A percentile compares a stretch with the other conserved stretches of the same genome.
phyloP scores from a whole-genome alignment of 2,888 invertebrate species.

The Ephialtes manifestator region DNA sequence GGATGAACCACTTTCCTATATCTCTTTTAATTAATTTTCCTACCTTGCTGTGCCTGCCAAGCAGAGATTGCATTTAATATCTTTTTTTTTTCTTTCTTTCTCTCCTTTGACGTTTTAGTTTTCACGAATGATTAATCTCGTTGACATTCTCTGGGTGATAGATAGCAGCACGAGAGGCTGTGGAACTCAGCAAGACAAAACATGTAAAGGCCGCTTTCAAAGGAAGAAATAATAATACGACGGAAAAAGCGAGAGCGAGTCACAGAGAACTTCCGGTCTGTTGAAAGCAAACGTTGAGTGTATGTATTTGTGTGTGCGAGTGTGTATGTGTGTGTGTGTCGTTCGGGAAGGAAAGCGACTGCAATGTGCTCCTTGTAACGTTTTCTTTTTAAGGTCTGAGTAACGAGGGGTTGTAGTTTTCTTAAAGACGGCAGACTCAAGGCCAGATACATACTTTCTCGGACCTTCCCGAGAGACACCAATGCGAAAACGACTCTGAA shows the following conservation, averaged over 20 bases:
- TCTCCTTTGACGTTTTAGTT: constrained; percentile 43
- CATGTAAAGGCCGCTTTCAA: background rate
- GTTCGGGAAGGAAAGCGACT: constrained; percentile 8
- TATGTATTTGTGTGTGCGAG: no score
- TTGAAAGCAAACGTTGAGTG: background rate
- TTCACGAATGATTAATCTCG: constrained; percentile 56
- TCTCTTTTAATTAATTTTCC: constrained; percentile 64
- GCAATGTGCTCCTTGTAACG: constrained; percentile 3
- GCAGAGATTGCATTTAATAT: constrained; percentile 51
- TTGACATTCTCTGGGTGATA: constrained; percentile 54
- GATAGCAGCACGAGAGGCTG: background rate
- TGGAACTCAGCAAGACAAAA: background rate
- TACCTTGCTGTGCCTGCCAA: constrained; percentile 24
- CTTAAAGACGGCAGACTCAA: background rate
- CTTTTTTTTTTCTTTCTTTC: constrained; percentile 8
- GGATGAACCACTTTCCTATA: constrained; percentile 33
- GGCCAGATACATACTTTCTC: constrained; percentile 10
- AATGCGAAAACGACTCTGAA: background rate
- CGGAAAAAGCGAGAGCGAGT: constrained; percentile 25
- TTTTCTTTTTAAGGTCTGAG: constrained; percentile 18
- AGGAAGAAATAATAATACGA: constrained; percentile 18
- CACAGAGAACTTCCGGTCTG: constrained; percentile 19
- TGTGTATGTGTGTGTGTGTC: background rate
- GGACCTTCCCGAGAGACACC: constrained; percentile 1
- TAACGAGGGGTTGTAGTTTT: constrained; percentile 29